Base-by-base conservation (phyloP, 2,797 vertebrate genomes). In the Arrhamphus sclerolepis region DNA sequence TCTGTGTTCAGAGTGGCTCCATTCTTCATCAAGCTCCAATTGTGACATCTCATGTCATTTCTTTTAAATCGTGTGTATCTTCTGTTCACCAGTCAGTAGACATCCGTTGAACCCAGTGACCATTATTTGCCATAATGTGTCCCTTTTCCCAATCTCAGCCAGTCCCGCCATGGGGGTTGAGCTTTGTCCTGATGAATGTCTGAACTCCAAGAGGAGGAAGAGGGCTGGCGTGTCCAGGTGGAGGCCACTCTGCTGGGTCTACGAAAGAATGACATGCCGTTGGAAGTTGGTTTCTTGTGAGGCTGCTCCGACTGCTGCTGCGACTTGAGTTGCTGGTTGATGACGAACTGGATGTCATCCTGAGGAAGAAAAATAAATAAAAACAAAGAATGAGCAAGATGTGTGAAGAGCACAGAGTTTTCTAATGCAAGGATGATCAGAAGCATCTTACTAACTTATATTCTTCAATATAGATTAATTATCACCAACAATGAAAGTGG, bases 311-410 rank as follows among this genome's bases (percentile, higher is more conserved):
- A 81, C 79, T 90, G 89, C 71, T 94, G 90, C 83, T 93, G 92
- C 31, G 78, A 77, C 75, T 72, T 85, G n/a, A 95, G 91, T 82
- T 85, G 92, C 82, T 93, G 91, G 77, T 88, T 91, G 69, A 95
- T 89, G 71, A 94, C 77, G 64, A 91, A 79, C 79, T 93, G 92
- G 83, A 95, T 93, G 79, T 95, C 94, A 5, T 95, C 94, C 94
- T 95, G 78, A 47, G 42, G 39, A 66, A 52, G 55, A 49, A 59
- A 18, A 50, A 42, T 8, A 2, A 62, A 69, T 17, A 29, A n/a
- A n/a, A n/a, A n/a, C n/a, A n/a, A n/a, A 66, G 48, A 52, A 47
- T 63, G 29, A 77, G 47, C 38, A 38, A 24, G 20, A 48, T 26
- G 31, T 44, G 18, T 31, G 18, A 63, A 11, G 46, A 31, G 6